phyloP scores from a whole-genome alignment of 2,797 vertebrate species.

The Thaleichthys pacificus region DNA sequence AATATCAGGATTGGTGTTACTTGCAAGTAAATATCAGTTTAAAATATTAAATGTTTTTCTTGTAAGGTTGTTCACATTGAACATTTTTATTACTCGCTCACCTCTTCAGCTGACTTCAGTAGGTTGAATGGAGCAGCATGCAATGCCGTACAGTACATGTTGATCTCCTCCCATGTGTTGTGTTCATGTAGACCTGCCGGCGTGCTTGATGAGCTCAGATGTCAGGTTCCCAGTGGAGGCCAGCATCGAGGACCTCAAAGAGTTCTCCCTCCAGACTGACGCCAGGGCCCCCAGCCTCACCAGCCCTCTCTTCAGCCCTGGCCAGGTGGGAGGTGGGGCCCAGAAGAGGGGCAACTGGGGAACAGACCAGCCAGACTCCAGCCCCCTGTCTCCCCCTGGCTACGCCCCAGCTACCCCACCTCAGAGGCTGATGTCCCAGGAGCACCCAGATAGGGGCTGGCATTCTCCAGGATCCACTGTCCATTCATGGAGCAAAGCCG shows the following conservation, averaged over 20 bases:
- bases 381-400: background rate
- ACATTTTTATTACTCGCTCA: no score
- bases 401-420: constrained; percentile 16
- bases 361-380: background rate
- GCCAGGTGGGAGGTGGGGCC: no score
- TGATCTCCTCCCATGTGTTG: background rate
- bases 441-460: constrained; percentile 21
- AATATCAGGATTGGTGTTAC: no score
- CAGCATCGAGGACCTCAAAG: constrained; percentile 72
- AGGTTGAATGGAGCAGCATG: no score
- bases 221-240: constrained; percentile 59
- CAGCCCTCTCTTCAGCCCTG: background rate
- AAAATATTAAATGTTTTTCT: no score
- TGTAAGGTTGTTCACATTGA: no score
- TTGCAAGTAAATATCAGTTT: no score
- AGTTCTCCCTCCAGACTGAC: constrained; percentile 56
- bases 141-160: no score
- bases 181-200: constrained; percentile 76
- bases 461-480: constrained; percentile 61
- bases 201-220: constrained; percentile 83
- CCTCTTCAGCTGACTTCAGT: no score
- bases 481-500: constrained; percentile 68
- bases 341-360: background rate
- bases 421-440: background rate
- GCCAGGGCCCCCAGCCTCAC: background rate